These are phyloP conservation scores for Coracopsis vasa DNA, from an alignment of 2,113 vertebrate genomes.

Conservation along the genomic window DNA sequence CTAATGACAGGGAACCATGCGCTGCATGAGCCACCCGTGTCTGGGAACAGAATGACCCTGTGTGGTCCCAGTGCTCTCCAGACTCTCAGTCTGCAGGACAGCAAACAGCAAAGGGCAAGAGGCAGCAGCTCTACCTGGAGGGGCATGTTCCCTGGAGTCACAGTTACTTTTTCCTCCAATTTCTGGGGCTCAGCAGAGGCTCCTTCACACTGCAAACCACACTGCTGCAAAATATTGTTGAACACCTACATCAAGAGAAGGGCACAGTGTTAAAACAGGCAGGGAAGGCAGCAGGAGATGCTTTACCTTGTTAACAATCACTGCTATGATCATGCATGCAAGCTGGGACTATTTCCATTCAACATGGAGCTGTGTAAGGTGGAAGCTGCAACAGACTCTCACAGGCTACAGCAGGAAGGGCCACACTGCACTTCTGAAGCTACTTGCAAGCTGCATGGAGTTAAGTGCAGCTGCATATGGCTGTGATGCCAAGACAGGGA, in stretches of 20 bases:
- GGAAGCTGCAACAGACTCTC: background rate
- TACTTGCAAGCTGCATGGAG: background rate
- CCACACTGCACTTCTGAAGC: background rate
- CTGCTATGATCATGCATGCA: background rate
- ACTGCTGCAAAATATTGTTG: slow-evolving; percentile 83
- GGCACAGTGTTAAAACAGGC: background rate
- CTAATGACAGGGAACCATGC: background rate
- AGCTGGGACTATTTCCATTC: background rate
- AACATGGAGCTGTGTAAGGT: background rate
- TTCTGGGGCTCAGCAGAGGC: slow-evolving; percentile 82
- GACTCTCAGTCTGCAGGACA: background rate
- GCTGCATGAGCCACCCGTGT: background rate
- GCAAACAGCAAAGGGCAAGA: background rate
- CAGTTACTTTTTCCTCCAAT: slow-evolving; percentile 74
- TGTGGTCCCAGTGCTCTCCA: background rate
- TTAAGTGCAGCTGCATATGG: background rate
- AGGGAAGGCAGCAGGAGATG: background rate
- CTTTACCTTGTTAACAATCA: background rate
- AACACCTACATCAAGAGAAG: slow-evolving; percentile 80
- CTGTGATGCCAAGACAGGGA: background rate
- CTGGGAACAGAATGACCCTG: background rate
- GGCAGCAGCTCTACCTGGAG: slow-evolving; percentile 78
- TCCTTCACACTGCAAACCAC: slow-evolving; percentile 84
- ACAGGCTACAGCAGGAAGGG: background rate
- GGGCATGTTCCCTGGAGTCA: slow-evolving; percentile 82